Evolutionary conservation across 2,888 invertebrate genomes (phyloP).

Genomic region (Macrophya annulata): DNA sequence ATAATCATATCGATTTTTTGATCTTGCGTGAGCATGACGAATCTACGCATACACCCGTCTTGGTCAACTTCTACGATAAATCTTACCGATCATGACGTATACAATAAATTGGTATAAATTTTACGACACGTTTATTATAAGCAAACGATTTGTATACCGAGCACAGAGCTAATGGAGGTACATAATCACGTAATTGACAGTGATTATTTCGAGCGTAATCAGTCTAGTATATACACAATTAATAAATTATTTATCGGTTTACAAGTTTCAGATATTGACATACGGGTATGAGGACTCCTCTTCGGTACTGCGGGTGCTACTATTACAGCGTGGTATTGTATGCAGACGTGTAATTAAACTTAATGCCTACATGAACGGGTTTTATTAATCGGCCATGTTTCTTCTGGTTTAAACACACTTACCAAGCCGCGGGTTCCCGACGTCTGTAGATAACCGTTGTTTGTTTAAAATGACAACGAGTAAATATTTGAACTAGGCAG

Average conservation of each 20-base stretch:
- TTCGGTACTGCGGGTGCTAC: background rate
- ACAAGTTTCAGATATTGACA: background rate
- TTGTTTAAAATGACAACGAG: conserved; percentile 52
- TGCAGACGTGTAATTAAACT: conserved; percentile 3
- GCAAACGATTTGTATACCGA: background rate
- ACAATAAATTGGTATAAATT: background rate
- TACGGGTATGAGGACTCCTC: background rate
- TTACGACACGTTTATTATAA: background rate
- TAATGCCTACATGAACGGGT: background rate
- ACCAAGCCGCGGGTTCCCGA: conserved; percentile 18
- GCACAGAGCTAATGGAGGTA: background rate
- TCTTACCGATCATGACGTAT: background rate
- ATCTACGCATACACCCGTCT: background rate
- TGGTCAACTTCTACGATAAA: background rate
- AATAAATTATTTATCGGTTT: background rate
- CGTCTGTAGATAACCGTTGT: conserved; percentile 41
- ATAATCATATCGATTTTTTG: background rate
- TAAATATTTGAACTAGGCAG: conserved; percentile 53
- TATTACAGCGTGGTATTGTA: background rate
- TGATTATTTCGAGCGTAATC: conserved; percentile 15
- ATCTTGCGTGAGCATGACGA: background rate
- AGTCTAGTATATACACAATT: background rate
- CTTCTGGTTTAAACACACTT: background rate
- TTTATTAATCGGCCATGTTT: background rate
- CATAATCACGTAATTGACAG: conserved; percentile 4